phyloP scores from a whole-genome alignment of 2,113 vertebrate genomes.

The Oryzias curvinotus region DNA sequence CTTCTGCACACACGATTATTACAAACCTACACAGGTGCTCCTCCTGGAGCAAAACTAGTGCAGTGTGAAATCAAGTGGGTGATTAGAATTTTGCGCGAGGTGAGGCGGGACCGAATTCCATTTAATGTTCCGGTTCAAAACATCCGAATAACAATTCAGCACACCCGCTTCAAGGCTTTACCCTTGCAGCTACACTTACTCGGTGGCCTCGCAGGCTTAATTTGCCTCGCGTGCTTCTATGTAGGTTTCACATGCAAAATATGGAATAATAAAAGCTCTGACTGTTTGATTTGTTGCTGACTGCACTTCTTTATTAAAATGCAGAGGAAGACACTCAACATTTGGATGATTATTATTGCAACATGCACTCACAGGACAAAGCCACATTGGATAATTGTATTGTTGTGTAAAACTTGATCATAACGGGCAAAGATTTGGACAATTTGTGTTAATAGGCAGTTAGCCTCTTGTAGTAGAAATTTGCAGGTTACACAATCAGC shows the following conservation, averaged over 20 bases:
- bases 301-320: constrained; percentile 44
- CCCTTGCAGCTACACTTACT: constrained; percentile 3
- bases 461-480: constrained; percentile 54
- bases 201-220: constrained; percentile 22
- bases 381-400: constrained; percentile 42
- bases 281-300: constrained; percentile 8
- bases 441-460: constrained; percentile 56
- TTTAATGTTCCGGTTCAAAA: constrained; percentile 56
- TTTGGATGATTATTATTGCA: constrained; percentile 56
- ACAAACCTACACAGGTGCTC: constrained; percentile 34
- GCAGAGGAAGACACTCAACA: constrained; percentile 43
- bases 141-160: constrained; percentile 51
- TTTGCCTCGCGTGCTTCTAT: background rate
- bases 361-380: constrained; percentile 7
- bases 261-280: background rate
- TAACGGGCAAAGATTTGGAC: constrained; percentile 24
- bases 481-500: constrained; percentile 43
- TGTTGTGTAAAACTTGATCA: constrained; percentile 49
- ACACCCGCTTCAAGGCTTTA: constrained; percentile 12
- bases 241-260: background rate
- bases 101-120: constrained; percentile 42
- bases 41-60: constrained; percentile 44
- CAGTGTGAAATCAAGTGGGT: constrained; percentile 70
- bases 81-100: constrained; percentile 62
- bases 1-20: background rate